These are phyloP conservation scores for Watsonalla cultraria DNA, from an alignment of 2,888 invertebrate species.

Conservation along the genomic window DNA sequence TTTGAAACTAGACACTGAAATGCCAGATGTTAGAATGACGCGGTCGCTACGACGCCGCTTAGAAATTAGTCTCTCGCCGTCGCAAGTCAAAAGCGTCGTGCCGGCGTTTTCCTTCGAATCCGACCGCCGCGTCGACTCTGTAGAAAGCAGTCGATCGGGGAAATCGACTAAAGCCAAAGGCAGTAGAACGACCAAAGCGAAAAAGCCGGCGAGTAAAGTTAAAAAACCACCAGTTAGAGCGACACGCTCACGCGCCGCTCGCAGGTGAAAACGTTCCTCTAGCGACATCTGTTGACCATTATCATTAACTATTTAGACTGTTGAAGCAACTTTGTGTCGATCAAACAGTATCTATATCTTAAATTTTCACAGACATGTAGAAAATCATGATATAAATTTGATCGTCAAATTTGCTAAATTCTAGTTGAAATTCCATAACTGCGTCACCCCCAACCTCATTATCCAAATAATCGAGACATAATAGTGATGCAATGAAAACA, in stretches of 20 bases:
- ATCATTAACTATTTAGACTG: conserved; percentile 25
- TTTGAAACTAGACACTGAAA: conserved; percentile 29
- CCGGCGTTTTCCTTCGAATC: conserved; percentile 61
- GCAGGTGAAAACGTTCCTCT: conserved; percentile 49
- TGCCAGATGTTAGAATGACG: conserved; percentile 52
- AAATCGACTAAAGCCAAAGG: conserved; percentile 30
- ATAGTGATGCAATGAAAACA: conserved; percentile 47
- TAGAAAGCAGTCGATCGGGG: conserved; percentile 46
- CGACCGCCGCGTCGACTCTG: conserved; percentile 46
- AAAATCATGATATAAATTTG: background rate
- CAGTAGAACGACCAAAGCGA: conserved; percentile 32
- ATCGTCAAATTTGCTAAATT: conserved; percentile 15
- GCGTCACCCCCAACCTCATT: conserved; percentile 40
- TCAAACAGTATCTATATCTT: background rate
- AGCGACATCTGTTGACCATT: conserved; percentile 27
- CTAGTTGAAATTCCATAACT: conserved; percentile 26
- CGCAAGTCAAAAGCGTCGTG: conserved; percentile 45
- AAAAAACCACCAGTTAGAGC: conserved; percentile 44
- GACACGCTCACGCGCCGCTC: conserved; percentile 41
- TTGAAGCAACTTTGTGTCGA: conserved; percentile 19
- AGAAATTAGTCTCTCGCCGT: conserved; percentile 60
- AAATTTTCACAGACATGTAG: conserved; percentile 12
- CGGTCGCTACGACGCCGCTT: conserved; percentile 53
- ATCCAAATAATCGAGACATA: conserved; percentile 45
- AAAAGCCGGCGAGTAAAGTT: conserved; percentile 33